Conservation (phyloP, 2,797 vertebrate genomes). For the Clamator glandarius region DNA sequence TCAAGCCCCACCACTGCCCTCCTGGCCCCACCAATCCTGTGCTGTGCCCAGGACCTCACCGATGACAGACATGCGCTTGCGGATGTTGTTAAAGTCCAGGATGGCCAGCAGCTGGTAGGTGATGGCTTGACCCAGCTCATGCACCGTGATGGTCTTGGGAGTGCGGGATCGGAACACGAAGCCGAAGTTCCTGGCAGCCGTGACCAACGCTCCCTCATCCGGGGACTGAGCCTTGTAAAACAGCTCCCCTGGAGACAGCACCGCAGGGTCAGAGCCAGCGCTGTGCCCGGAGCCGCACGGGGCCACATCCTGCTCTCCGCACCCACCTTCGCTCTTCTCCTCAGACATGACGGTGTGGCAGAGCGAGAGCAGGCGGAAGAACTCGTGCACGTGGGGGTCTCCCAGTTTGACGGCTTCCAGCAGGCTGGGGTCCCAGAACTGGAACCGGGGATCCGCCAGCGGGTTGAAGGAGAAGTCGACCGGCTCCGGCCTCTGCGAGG, state of each 20-base stretch:
- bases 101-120: slow-evolving; percentile 93
- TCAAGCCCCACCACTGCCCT: not conserved
- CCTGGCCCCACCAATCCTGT: not conserved
- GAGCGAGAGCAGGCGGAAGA: slow-evolving; percentile 92
- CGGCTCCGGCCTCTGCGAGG: slow-evolving; percentile 77
- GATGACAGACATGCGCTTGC: slow-evolving; percentile 95
- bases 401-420: slow-evolving; percentile 89
- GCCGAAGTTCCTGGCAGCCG: slow-evolving; percentile 91
- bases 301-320: fast-evolving
- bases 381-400: slow-evolving; percentile 84
- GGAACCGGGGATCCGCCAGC: slow-evolving; percentile 85
- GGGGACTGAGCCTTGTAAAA: slow-evolving; percentile 95
- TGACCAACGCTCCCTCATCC: slow-evolving; percentile 91
- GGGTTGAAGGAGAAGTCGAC: slow-evolving; percentile 93
- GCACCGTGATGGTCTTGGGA: slow-evolving; percentile 88
- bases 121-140: slow-evolving; percentile 83
- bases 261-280: fast-evolving
- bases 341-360: slow-evolving; percentile 96
- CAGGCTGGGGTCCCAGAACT: slow-evolving; percentile 88
- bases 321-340: slow-evolving; percentile 80
- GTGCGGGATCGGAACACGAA: slow-evolving; percentile 93
- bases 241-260: slow-evolving; percentile 80
- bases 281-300: fast-evolving
- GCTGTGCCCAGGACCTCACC: slow-evolving; percentile 72
- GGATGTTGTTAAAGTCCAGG: slow-evolving; percentile 94